These are phyloP conservation scores for Ostrea edulis DNA, from an alignment of 1,140 invertebrate genomes.

Conservation along the genomic window DNA sequence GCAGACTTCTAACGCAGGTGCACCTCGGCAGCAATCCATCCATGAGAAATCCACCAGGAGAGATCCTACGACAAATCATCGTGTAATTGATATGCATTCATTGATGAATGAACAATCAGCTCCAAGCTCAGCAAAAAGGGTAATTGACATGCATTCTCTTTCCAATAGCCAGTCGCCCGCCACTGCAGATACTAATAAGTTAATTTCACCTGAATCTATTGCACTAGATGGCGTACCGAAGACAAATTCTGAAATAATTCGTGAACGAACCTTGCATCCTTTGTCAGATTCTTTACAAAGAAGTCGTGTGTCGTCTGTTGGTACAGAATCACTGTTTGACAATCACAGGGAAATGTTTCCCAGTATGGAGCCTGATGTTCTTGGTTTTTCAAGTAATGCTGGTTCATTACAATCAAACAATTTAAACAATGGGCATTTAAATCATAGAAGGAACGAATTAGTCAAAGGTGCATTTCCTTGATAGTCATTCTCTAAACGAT, in stretches of 20 bases:
- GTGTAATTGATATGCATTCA: conserved; percentile 18
- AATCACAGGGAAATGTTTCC: background rate
- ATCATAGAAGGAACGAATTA: background rate
- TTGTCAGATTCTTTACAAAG: background rate
- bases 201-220: background rate
- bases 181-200: background rate
- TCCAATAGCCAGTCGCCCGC: background rate
- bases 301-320: background rate
- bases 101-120: background rate
- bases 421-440: background rate
- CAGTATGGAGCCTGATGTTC: background rate
- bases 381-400: background rate
- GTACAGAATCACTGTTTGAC: background rate
- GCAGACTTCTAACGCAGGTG: background rate
- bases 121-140: background rate
- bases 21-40: background rate
- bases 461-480: background rate
- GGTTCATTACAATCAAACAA: background rate
- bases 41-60: background rate
- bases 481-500: background rate
- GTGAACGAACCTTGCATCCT: background rate
- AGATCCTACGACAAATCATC: background rate
- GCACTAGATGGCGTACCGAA: background rate
- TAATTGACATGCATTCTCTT: conserved; percentile 19
- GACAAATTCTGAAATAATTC: background rate